A percentile compares a stretch with the other conserved stretches of the same genome.
phyloP scores from a whole-genome alignment of 92 coral and sea anemone species.

The Zoanthus sociatus region DNA sequence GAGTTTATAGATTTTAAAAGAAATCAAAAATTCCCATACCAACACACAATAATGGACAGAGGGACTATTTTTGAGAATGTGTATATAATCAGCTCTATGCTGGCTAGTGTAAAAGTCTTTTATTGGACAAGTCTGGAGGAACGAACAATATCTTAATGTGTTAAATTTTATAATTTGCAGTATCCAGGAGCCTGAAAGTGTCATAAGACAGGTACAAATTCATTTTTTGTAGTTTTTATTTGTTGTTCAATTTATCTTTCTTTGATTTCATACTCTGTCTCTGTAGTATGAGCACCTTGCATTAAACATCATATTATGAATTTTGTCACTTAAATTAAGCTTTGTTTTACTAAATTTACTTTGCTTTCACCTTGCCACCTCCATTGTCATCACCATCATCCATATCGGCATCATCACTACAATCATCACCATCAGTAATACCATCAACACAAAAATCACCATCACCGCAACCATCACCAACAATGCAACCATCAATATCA shows the following conservation, averaged over 20 bases:
- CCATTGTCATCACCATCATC: neutral
- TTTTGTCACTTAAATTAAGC: neutral
- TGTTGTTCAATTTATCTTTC: neutral
- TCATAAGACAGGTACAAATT: slow-evolving; percentile 3
- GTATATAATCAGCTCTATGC: too few relatives aligned
- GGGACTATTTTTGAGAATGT: too few relatives aligned
- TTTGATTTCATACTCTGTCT: neutral
- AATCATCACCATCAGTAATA: neutral
- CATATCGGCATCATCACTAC: neutral
- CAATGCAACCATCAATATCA: neutral
- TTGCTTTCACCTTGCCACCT: neutral
- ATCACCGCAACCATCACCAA: neutral
- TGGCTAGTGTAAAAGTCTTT: too few relatives aligned
- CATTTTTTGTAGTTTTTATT: neutral
- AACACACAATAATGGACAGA: too few relatives aligned
- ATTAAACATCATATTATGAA: too few relatives aligned
- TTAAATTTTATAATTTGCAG: neutral
- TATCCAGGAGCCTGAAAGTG: slow-evolving; percentile 28
- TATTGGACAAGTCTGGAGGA: too few relatives aligned
- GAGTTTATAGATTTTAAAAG: too few relatives aligned
- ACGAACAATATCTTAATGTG: neutral
- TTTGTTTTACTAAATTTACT: too few relatives aligned
- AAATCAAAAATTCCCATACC: too few relatives aligned
- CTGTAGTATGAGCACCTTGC: too few relatives aligned
- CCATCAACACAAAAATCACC: neutral